These are phyloP conservation scores for Aphelenchoides besseyi DNA, from an alignment of 1,140 invertebrate species.

Conservation along the genomic window DNA sequence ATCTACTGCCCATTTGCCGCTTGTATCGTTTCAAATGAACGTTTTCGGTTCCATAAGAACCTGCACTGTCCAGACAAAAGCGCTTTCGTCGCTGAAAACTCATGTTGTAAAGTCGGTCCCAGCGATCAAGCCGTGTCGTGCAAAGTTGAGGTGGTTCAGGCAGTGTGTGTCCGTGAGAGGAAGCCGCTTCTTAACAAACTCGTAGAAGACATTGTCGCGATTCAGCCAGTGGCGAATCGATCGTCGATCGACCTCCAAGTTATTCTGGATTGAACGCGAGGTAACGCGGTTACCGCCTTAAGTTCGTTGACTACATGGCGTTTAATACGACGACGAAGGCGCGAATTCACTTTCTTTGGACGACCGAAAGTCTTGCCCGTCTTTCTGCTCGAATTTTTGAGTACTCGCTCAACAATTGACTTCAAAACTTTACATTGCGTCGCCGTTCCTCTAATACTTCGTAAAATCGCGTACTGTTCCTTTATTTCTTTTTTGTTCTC, in stretches of 20 bases:
- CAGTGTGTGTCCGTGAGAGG: neutral
- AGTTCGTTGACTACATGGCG: too few species aligned
- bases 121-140: neutral
- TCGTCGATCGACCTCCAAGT: neutral
- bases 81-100: neutral
- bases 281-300: neutral
- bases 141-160: neutral
- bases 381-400: too few species aligned
- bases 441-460: too few species aligned
- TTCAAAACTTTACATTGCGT: too few species aligned
- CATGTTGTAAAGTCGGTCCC: neutral
- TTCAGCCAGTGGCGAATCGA: neutral
- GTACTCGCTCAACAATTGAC: too few species aligned
- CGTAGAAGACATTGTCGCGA: neutral
- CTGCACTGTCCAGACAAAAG: neutral
- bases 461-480: too few species aligned
- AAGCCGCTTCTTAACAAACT: neutral
- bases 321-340: too few species aligned
- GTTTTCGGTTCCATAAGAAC: neutral
- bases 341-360: too few species aligned
- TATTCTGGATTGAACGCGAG: neutral
- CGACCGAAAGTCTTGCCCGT: too few species aligned
- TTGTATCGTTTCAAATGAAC: neutral
- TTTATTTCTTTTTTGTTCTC: too few species aligned
- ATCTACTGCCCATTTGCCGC: neutral